Evolutionary conservation across 2,888 invertebrate species (phyloP).

Genomic region (Cantharis rustica): DNA sequence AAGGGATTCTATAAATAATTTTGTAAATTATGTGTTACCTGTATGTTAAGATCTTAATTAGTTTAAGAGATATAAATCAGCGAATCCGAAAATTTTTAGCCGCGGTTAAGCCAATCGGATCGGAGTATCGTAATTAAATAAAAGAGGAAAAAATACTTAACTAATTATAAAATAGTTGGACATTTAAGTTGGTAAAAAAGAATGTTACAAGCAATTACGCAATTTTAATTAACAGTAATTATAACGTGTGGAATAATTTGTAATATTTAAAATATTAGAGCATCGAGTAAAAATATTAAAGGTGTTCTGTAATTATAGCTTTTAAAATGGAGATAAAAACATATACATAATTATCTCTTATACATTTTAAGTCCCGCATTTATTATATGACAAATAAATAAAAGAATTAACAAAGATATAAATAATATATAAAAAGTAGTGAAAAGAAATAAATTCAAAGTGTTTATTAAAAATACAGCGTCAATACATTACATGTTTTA

Average conservation of each 20-base stretch:
- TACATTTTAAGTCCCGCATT: neutral
- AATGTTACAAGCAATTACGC: neutral
- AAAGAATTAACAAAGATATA: conserved; percentile 1
- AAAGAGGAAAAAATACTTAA: neutral
- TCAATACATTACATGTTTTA: conserved; percentile 12
- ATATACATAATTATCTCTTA: neutral
- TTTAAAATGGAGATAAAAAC: neutral
- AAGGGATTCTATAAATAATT: neutral
- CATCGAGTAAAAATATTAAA: neutral
- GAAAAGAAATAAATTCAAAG: conserved; percentile 6
- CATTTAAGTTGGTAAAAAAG: neutral
- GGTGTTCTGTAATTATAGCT: neutral
- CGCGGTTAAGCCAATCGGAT: neutral
- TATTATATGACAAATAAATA: neutral
- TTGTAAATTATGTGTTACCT: neutral
- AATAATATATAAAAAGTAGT: conserved; percentile 9
- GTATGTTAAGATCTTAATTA: neutral
- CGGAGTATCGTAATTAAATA: neutral
- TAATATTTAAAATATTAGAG: neutral
- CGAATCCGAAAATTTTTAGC: neutral
- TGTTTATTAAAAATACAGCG: conserved; percentile 11
- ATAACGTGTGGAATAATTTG: neutral
- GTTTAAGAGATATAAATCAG: neutral
- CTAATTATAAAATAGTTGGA: neutral
- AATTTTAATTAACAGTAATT: neutral